Evolutionary conservation across 2,797 vertebrate genomes (phyloP).

Genomic region (Semotilus atromaculatus): DNA sequence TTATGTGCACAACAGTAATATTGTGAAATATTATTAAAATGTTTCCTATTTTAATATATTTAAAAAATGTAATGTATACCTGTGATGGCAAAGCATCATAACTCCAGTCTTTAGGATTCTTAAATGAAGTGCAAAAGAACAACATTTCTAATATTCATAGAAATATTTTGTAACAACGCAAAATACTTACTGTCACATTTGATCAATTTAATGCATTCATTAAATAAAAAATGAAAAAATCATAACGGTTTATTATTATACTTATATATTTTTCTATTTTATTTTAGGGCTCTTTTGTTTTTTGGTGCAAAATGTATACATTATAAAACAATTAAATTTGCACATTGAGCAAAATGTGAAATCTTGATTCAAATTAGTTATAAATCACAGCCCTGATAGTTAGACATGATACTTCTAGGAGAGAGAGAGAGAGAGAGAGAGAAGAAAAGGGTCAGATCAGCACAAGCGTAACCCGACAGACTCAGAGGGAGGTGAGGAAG

Average conservation of each 20-base stretch:
- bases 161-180: neutral
- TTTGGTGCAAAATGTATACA: neutral
- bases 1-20: neutral
- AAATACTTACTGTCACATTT: neutral
- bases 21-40: neutral
- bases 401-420: neutral
- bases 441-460: neutral
- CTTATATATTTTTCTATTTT: neutral
- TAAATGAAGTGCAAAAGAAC: no score
- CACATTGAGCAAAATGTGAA: neutral
- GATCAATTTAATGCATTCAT: neutral
- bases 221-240: no score
- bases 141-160: no score
- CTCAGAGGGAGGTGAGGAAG: slow-evolving; percentile 44
- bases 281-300: neutral
- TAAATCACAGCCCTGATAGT: neutral
- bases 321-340: neutral
- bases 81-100: neutral
- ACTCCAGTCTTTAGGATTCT: neutral
- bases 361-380: neutral
- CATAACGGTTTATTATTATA: neutral
- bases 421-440: neutral
- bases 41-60: neutral
- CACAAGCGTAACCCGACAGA: slow-evolving; percentile 23
- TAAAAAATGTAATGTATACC: neutral